Percentiles rank a stretch among this genome's conserved stretches.
Evolutionary conservation across 2,113 vertebrate species (phyloP).

Genomic region (Macrotis lagotis): DNA sequence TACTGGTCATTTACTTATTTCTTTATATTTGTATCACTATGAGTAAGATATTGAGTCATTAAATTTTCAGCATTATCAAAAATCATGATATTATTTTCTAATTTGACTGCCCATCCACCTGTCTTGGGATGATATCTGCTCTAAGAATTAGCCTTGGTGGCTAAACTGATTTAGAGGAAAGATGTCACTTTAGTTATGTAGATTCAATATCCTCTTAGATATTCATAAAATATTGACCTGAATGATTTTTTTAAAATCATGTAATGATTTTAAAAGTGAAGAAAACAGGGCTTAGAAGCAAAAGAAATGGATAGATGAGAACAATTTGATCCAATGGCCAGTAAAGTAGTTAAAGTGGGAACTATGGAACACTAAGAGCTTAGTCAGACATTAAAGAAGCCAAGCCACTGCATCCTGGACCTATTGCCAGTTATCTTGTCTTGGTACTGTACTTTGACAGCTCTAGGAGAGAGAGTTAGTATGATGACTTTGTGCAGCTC

Average conservation of each 20-base stretch:
- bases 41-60: not conserved
- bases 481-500: not conserved
- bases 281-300: not conserved
- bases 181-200: not conserved
- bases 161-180: not conserved
- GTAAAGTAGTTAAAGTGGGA: not conserved
- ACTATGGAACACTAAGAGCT: not conserved
- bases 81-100: not conserved
- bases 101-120: not conserved
- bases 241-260: not conserved
- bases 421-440: not conserved
- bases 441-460: not conserved
- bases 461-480: not conserved
- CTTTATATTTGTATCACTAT: not conserved
- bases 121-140: not conserved
- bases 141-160: not conserved
- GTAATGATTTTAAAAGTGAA: not conserved
- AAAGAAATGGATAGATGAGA: too few relatives aligned
- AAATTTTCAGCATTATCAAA: not conserved
- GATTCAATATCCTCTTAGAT: not conserved
- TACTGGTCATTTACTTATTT: not conserved
- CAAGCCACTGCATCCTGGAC: not conserved
- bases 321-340: not conserved
- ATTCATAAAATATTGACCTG: not conserved
- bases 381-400: not conserved